Conservation (phyloP, 2,888 invertebrate species). For the Drosophila prostipennis region DNA sequence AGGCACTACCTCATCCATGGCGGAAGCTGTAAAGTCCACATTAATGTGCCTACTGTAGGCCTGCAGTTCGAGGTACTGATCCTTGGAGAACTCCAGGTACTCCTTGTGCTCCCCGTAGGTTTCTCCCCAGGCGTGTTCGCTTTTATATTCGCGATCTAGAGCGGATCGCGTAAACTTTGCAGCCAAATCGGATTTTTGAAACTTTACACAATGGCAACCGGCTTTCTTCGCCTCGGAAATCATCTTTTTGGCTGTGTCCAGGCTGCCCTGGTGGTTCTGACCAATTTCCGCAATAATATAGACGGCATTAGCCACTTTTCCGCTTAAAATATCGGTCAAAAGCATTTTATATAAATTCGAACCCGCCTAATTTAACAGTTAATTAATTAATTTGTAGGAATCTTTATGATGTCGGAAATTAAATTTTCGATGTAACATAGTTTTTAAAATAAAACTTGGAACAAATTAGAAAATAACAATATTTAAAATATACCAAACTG, state of each 20-base stretch:
- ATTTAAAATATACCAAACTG: no score
- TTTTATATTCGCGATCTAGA: constrained; percentile 87
- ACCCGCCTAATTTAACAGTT: constrained; percentile 36
- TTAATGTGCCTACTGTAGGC: constrained; percentile 87
- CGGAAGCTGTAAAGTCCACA: constrained; percentile 91
- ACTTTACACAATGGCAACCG: constrained; percentile 93
- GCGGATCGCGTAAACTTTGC: constrained; percentile 90
- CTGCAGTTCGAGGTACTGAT: constrained; percentile 88
- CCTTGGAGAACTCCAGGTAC: constrained; percentile 89
- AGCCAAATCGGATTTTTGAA: constrained; percentile 90
- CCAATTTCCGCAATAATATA: constrained; percentile 94
- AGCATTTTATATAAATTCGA: constrained; percentile 43
- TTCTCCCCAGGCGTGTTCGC: constrained; percentile 89
- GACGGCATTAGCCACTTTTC: constrained; percentile 72
- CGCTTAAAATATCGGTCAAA: constrained; percentile 48
- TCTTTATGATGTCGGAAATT: no score
- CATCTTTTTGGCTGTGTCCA: constrained; percentile 89
- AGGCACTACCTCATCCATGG: constrained; percentile 89
- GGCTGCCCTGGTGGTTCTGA: constrained; percentile 93
- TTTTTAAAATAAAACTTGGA: no score
- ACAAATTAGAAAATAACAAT: no score
- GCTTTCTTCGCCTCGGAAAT: constrained; percentile 88
- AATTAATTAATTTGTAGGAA: no score
- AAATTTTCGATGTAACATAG: no score
- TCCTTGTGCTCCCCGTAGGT: constrained; percentile 92